Percentiles rank a stretch among this genome's conserved stretches.
Conservation (phyloP, 2,113 vertebrate species). For the Hepsetus odoe region DNA sequence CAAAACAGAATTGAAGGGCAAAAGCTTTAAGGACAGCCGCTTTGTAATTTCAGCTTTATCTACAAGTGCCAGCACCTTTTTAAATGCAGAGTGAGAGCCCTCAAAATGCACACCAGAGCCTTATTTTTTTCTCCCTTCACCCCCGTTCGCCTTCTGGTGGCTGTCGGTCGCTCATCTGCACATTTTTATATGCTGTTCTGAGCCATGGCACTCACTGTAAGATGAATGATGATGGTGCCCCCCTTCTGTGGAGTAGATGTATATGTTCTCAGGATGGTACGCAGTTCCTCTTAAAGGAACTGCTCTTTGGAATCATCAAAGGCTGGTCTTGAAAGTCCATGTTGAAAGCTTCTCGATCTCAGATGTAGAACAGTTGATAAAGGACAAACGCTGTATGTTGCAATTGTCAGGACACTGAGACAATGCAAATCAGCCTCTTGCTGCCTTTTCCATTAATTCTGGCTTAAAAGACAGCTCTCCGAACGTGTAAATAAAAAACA, state of each 20-base stretch:
- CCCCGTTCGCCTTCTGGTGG: slow-evolving; percentile 25
- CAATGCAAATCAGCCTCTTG: slow-evolving; percentile 15
- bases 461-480: slow-evolving; percentile 5
- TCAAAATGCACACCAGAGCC: slow-evolving; percentile 27
- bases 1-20: slow-evolving; percentile 56
- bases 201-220: slow-evolving; percentile 26
- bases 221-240: slow-evolving; percentile 40
- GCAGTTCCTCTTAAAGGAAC: slow-evolving; percentile 10
- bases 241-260: slow-evolving; percentile 26
- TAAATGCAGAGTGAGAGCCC: slow-evolving; percentile 54
- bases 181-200: slow-evolving; percentile 41
- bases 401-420: not conserved
- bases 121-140: slow-evolving; percentile 41
- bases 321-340: slow-evolving; percentile 24
- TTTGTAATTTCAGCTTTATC: slow-evolving; percentile 65
- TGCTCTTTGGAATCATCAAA: slow-evolving; percentile 20
- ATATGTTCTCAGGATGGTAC: slow-evolving; percentile 13
- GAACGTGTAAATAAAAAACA: slow-evolving; percentile 34
- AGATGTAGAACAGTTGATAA: slow-evolving; percentile 13
- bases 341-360: slow-evolving; percentile 23
- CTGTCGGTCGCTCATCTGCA: slow-evolving; percentile 48
- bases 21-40: slow-evolving; percentile 29
- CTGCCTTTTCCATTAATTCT: slow-evolving; percentile 35
- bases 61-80: slow-evolving; percentile 57
- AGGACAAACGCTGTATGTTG: not conserved